phyloP scores from a whole-genome alignment of 2,888 invertebrate species.

The Deroplatys truncata region DNA sequence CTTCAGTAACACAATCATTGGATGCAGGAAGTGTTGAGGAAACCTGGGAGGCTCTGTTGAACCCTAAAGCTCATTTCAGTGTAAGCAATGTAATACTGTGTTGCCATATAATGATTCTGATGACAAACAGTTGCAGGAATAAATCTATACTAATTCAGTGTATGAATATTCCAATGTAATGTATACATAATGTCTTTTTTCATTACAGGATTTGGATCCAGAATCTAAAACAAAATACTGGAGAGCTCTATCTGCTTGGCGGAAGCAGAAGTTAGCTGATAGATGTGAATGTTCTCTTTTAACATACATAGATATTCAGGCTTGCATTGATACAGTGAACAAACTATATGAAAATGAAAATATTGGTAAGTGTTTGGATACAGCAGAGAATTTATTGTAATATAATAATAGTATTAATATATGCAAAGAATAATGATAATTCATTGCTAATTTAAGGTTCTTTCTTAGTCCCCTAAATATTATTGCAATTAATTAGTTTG shows the following conservation, averaged over 20 bases:
- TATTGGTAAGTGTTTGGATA: slow-evolving; percentile 35
- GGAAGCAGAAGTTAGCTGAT: slow-evolving; percentile 49
- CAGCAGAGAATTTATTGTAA: slow-evolving; percentile 31
- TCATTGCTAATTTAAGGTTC: too few species aligned
- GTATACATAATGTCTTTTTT: not conserved
- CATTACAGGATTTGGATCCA: slow-evolving; percentile 48
- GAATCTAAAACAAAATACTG: slow-evolving; percentile 55
- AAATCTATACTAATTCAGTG: too few species aligned
- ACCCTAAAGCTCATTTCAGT: slow-evolving; percentile 45
- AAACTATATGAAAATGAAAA: slow-evolving; percentile 56
- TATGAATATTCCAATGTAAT: not conserved
- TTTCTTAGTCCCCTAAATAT: too few species aligned
- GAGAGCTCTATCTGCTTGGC: slow-evolving; percentile 46
- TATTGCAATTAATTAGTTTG: too few species aligned
- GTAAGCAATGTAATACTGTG: not conserved
- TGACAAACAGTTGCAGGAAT: not conserved
- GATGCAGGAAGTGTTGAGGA: slow-evolving; percentile 55
- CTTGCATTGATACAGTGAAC: slow-evolving; percentile 62
- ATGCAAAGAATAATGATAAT: too few species aligned
- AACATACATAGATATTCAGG: slow-evolving; percentile 63
- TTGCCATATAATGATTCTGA: not conserved
- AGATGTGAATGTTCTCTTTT: slow-evolving; percentile 54
- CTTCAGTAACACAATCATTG: slow-evolving; percentile 60
- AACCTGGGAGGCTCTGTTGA: slow-evolving; percentile 53
- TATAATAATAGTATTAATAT: too few species aligned